Evolutionary conservation across 2,888 invertebrate genomes (phyloP).

Genomic region (Reticulitermes lucifugus): DNA sequence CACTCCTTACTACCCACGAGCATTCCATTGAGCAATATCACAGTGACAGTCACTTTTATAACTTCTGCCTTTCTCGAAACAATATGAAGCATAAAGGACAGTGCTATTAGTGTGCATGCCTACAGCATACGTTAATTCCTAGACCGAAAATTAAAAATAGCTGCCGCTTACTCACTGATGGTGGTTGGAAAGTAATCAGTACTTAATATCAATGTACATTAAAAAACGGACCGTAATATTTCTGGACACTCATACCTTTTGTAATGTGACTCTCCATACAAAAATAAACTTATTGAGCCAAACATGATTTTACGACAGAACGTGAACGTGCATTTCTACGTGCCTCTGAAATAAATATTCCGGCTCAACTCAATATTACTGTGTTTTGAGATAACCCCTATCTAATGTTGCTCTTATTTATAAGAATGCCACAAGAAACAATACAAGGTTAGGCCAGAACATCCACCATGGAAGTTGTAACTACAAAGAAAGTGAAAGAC

Average conservation of each 20-base stretch:
- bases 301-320: background rate
- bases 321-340: background rate
- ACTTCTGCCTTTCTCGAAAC: background rate
- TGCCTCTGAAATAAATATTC: background rate
- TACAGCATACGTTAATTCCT: background rate
- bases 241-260: background rate
- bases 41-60: no score
- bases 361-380: background rate
- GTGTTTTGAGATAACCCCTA: background rate
- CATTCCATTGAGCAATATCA: no score
- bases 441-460: background rate
- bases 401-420: background rate
- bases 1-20: no score
- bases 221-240: background rate
- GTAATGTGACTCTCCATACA: background rate
- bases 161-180: background rate
- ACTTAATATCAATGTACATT: no score
- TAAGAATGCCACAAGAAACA: background rate
- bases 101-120: background rate
- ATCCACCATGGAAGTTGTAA: background rate
- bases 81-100: no score
- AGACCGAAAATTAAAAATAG: background rate
- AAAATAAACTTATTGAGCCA: background rate
- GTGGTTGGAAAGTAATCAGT: background rate
- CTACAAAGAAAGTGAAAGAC: background rate